These are phyloP conservation scores for Dendrophyllia cribrosa DNA, from an alignment of 64 coral and sea anemone species.

Conservation along the genomic window DNA sequence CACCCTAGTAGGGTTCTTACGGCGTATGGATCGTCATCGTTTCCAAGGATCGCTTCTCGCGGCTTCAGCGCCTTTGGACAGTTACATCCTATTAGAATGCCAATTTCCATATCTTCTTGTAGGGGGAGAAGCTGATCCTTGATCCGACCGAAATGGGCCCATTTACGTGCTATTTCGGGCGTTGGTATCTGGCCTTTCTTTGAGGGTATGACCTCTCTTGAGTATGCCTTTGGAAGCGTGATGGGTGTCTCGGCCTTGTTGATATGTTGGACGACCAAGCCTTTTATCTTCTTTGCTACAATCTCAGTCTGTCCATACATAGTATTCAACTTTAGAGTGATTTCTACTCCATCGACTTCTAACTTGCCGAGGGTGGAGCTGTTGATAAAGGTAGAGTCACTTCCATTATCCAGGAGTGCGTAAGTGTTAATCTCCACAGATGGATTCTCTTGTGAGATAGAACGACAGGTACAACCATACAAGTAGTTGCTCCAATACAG, in stretches of 20 bases:
- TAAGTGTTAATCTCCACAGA: neutral
- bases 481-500: neutral
- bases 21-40: neutral
- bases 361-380: neutral
- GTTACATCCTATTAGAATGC: too few species aligned
- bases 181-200: conserved; percentile 27
- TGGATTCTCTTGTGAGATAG: neutral
- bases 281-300: neutral
- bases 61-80: conserved; percentile 33
- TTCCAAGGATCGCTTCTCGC: conserved; percentile 10
- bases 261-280: neutral
- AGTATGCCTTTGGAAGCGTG: conserved; percentile 6
- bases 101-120: conserved; percentile 6
- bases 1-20: neutral
- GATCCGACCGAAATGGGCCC: neutral
- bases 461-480: neutral
- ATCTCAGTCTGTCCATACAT: conserved; percentile 26
- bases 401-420: conserved; percentile 28
- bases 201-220: neutral
- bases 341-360: neutral
- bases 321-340: conserved; percentile 27
- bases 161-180: neutral
- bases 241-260: neutral
- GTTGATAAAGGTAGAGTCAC: conserved; percentile 13
- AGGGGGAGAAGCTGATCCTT: neutral